Conservation (phyloP, 92 coral and sea anemone genomes). For the Virgularia gustaviana region DNA sequence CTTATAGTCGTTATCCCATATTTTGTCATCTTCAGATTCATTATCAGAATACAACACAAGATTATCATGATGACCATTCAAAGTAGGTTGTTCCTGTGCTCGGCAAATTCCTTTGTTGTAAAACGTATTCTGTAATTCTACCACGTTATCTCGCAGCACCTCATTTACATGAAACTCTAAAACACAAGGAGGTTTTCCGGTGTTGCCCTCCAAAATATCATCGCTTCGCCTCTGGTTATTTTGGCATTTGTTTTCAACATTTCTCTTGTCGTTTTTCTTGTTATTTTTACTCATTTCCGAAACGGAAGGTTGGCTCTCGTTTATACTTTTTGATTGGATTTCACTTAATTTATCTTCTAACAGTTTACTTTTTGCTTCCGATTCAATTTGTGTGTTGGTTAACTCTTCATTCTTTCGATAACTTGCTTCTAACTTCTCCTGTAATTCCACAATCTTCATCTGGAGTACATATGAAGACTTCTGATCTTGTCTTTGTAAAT, state of each 20-base stretch:
- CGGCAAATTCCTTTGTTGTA: conserved; percentile 12
- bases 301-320: not conserved
- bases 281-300: not conserved
- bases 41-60: no score
- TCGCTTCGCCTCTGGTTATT: not conserved
- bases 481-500: conserved; percentile 68
- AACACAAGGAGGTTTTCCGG: not conserved
- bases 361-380: conserved; percentile 46
- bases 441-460: conserved; percentile 68
- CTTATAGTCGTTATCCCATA: no score
- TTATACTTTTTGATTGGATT: not conserved
- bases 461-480: conserved; percentile 75
- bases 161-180: conserved; percentile 22
- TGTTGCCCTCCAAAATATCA: not conserved
- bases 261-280: not conserved
- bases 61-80: no score
- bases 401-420: conserved; percentile 52
- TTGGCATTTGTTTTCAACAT: not conserved
- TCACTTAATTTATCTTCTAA: conserved; percentile 54
- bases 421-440: conserved; percentile 63
- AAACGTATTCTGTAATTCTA: conserved; percentile 9
- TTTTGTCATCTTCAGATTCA: no score
- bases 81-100: not conserved
- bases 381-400: conserved; percentile 26
- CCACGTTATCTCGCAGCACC: conserved; percentile 26